Evolutionary conservation across 2,888 invertebrate genomes (phyloP).

Genomic region (Ectemnius cavifrons): DNA sequence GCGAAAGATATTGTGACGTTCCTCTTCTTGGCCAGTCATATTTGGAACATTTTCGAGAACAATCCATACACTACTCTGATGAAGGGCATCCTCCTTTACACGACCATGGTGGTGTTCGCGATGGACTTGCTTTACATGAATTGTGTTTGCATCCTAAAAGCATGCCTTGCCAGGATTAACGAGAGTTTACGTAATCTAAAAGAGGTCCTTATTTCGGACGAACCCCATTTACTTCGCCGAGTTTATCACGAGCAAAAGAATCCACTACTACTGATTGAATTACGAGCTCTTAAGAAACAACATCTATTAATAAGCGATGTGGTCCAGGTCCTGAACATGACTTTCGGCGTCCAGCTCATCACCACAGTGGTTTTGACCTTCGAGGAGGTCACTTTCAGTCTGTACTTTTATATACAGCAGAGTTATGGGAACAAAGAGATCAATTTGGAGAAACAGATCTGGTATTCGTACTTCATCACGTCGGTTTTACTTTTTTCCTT

Average conservation of each 20-base stretch:
- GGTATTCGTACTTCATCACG: constrained; percentile 45
- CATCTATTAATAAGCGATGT: constrained; percentile 63
- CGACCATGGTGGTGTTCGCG: constrained; percentile 46
- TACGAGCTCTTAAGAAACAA: constrained; percentile 61
- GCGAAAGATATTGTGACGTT: constrained; percentile 58
- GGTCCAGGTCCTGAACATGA: constrained; percentile 57
- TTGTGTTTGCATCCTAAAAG: constrained; percentile 58
- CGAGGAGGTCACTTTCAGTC: constrained; percentile 65
- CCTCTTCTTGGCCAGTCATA: constrained; percentile 46
- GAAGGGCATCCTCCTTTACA: constrained; percentile 45
- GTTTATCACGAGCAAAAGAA: constrained; percentile 67
- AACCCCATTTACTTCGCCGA: constrained; percentile 67
- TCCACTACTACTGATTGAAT: constrained; percentile 59
- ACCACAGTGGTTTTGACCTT: constrained; percentile 61
- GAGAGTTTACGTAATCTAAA: constrained; percentile 56
- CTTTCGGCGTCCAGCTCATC: constrained; percentile 62
- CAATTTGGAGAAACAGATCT: constrained; percentile 42
- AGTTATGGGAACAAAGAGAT: constrained; percentile 20
- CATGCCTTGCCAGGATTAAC: constrained; percentile 61
- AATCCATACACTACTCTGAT: background rate
- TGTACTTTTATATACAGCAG: constrained; percentile 65
- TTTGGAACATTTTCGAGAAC: constrained; percentile 29
- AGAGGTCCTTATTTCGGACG: constrained; percentile 54
- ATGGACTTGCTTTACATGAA: constrained; percentile 63
- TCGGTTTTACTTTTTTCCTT: constrained; percentile 50